phyloP scores from a whole-genome alignment of 2,797 vertebrate species.

The Hippoglossus hippoglossus region DNA sequence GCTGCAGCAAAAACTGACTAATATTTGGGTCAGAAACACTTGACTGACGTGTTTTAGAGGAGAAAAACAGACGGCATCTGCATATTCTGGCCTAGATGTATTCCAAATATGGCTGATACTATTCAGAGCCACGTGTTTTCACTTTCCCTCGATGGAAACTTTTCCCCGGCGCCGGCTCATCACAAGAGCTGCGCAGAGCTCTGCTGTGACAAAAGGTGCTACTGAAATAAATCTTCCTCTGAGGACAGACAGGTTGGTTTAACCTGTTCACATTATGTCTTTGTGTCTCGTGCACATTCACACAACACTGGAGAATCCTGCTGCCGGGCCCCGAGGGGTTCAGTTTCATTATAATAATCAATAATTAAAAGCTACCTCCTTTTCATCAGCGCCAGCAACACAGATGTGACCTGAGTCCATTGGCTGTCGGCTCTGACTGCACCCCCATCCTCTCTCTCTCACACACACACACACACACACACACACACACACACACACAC shows the following conservation, averaged over 20 bases:
- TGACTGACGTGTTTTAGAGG: not conserved
- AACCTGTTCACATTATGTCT: too few species aligned
- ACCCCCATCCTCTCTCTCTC: constrained; percentile 9
- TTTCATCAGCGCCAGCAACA: constrained; percentile 78
- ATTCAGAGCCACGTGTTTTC: constrained; percentile 32
- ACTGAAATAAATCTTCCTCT: constrained; percentile 10
- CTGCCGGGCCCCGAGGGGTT: constrained; percentile 59
- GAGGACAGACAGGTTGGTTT: constrained; percentile 1
- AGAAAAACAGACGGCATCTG: not conserved
- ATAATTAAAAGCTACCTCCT: constrained; percentile 79
- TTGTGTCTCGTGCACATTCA: not conserved
- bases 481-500: too few species aligned
- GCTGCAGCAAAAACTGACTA: not conserved
- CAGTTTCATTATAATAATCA: constrained; percentile 83
- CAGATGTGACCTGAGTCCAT: constrained; percentile 76
- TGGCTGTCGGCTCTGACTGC: constrained; percentile 41
- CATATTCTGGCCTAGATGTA: constrained; percentile 16
- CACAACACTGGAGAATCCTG: constrained; percentile 18
- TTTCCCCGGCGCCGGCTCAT: constrained; percentile 1
- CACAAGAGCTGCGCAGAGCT: constrained; percentile 5
- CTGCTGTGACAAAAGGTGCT: constrained; percentile 20
- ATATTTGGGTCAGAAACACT: not conserved
- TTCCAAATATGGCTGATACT: constrained; percentile 8
- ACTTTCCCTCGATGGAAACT: constrained; percentile 16
- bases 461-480: not conserved